phyloP scores from a whole-genome alignment of 2,888 invertebrate genomes.

The Drosophila quinaria region DNA sequence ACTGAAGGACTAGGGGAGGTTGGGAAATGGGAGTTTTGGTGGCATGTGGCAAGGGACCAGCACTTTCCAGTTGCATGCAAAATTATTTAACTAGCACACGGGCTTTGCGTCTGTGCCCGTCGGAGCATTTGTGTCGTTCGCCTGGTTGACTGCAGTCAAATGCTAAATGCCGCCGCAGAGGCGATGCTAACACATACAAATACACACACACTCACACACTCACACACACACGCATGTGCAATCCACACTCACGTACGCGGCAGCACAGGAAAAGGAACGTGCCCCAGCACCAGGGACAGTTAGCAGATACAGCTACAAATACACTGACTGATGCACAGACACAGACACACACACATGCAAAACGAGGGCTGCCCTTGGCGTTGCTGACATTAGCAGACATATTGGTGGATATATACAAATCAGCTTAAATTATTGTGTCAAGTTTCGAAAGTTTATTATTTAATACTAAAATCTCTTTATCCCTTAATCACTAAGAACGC shows the following conservation, averaged over 20 bases:
- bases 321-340: slow-evolving; percentile 33
- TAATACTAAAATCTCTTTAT: too few relatives aligned
- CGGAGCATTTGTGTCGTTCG: slow-evolving; percentile 60
- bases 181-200: slow-evolving; percentile 29
- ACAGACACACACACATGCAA: slow-evolving; percentile 1
- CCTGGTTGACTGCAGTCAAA: slow-evolving; percentile 74
- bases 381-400: not conserved
- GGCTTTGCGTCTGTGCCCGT: slow-evolving; percentile 49
- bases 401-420: not conserved
- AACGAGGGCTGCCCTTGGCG: slow-evolving; percentile 23
- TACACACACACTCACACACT: slow-evolving; percentile 22
- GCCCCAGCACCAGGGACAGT: slow-evolving; percentile 54
- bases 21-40: not conserved
- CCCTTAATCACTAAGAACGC: too few relatives aligned
- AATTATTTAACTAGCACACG: slow-evolving; percentile 74
- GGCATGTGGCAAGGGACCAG: slow-evolving; percentile 12
- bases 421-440: not conserved
- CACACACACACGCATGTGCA: slow-evolving; percentile 15
- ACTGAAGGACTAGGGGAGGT: not conserved
- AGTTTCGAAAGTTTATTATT: not conserved
- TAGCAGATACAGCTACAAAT: slow-evolving; percentile 64
- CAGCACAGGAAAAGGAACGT: slow-evolving; percentile 69
- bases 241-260: slow-evolving; percentile 62
- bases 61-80: slow-evolving; percentile 55
- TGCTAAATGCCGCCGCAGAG: slow-evolving; percentile 76